A percentile compares a stretch with the other conserved stretches of the same genome.
These are phyloP conservation scores for Scopus umbretta DNA, from an alignment of 2,113 vertebrate genomes.

Conservation along the genomic window DNA sequence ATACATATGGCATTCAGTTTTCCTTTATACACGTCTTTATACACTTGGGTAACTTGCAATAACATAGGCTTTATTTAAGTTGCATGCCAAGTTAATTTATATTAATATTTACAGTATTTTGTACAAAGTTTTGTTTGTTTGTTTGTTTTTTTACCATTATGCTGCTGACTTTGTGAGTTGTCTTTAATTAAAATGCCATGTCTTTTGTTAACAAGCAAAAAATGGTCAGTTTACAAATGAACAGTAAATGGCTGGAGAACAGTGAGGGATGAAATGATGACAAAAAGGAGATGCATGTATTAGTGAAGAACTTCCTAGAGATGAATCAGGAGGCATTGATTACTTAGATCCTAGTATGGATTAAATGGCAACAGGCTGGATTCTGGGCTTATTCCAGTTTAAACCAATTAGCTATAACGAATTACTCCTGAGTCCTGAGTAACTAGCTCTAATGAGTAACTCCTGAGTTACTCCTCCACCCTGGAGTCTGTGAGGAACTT, in stretches of 20 bases:
- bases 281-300: not conserved
- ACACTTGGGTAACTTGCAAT: slow-evolving; percentile 80
- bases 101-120: slow-evolving; percentile 79
- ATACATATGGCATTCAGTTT: slow-evolving; percentile 78
- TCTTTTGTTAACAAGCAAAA: not conserved
- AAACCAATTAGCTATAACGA: slow-evolving; percentile 5
- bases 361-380: not conserved
- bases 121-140: slow-evolving; percentile 63
- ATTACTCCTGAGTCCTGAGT: no score
- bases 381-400: not conserved
- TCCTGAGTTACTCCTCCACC: no score
- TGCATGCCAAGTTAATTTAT: slow-evolving; percentile 85
- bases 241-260: not conserved
- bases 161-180: slow-evolving; percentile 64
- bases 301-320: not conserved
- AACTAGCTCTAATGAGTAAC: no score
- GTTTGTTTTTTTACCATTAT: slow-evolving; percentile 55
- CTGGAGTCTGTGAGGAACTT: not conserved
- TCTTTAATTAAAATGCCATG: slow-evolving; percentile 33
- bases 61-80: slow-evolving; percentile 74
- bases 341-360: not conserved
- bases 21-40: slow-evolving; percentile 76
- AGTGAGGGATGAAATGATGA: not conserved
- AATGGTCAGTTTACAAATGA: not conserved
- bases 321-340: not conserved